Evolutionary conservation across 2,888 invertebrate genomes (phyloP), one percentile per base, ranked within the genome.

Genomic region (Allacma fusca): DNA sequence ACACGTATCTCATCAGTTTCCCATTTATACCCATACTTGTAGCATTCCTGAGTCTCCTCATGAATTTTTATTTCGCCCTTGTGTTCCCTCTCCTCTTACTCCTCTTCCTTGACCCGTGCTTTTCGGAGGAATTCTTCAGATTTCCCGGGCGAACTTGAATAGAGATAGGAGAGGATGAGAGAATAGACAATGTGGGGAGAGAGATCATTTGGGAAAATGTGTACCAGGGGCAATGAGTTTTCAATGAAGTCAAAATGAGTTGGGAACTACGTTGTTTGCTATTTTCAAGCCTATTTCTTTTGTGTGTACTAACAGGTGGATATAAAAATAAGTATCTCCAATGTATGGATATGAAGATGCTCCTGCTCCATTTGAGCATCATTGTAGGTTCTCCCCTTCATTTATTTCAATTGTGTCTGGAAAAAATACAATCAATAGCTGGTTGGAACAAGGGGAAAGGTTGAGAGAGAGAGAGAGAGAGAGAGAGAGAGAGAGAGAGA

Each of bases 341-440:
- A n/a, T n/a, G n/a, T n/a, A n/a, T n/a, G n/a, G 5, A 34, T 34
- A 34, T 50, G 50, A 19, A 16, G 19, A 50, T n/a, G 2, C 16
- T n/a, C n/a, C 50, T 50, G 50, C 50, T 50, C 50, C 50, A 50
- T n/a, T 50, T 50, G 50, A 50, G 50, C 4, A 50, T 50, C 50
- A 50, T 19, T 50, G 50, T 50, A 12, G 50, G 1, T 50, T 9
- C 50, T 50, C 16, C 50, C 50, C n/a, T 50, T 50, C 50, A 50
- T 50, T 50, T 50, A 50, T 50, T 50, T 50, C 50, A 50, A 50
- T 50, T 50, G 50, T 50, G 50, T 16, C 16, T 16, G 19, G 9
- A 34, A 50, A 50, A 50, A 50, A 50, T 16, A 50, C 5, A 50
- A 50, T 50, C 50, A 50, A 50, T 50, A 50, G 16, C 4, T 12